Conservation (phyloP, 1,140 invertebrate species). For the Tyrophagus putrescentiae region DNA sequence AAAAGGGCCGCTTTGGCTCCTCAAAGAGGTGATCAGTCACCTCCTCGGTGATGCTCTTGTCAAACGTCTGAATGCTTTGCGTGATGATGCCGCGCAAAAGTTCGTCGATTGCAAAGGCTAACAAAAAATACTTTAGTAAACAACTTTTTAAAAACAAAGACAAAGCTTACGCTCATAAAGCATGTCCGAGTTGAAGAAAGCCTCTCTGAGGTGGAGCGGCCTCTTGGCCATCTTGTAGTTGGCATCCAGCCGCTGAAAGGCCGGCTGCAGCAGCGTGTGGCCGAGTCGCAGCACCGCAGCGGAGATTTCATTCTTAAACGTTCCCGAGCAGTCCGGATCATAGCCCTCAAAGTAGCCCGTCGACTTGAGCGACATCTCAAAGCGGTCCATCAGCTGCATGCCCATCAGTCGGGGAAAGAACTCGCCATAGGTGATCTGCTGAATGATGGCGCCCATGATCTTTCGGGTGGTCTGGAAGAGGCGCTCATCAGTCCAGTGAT, state of each 20-base stretch:
- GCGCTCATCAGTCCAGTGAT: slow-evolving; percentile 59
- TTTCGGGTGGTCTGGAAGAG: slow-evolving; percentile 41
- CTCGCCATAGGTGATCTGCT: slow-evolving; percentile 85
- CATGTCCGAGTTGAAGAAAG: slow-evolving; percentile 87
- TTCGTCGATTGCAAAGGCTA: slow-evolving; percentile 57
- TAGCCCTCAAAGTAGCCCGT: slow-evolving; percentile 76
- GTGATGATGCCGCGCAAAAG: slow-evolving; percentile 68
- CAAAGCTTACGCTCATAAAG: slow-evolving; percentile 42
- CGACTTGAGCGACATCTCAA: slow-evolving; percentile 61
- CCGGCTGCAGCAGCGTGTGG: slow-evolving; percentile 65
- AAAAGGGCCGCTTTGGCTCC: slow-evolving; percentile 61
- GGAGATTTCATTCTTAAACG: slow-evolving; percentile 78
- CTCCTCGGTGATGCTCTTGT: slow-evolving; percentile 83
- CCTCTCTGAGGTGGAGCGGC: slow-evolving; percentile 62
- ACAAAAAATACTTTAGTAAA: too few species aligned
- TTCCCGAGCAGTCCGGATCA: slow-evolving; percentile 74
- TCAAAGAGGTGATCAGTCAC: slow-evolving; percentile 87
- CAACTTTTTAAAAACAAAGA: not conserved
- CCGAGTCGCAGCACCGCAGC: slow-evolving; percentile 60
- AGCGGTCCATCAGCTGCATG: slow-evolving; percentile 70
- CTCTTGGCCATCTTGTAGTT: slow-evolving; percentile 52
- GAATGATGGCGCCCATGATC: slow-evolving; percentile 71
- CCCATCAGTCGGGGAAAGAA: slow-evolving; percentile 86
- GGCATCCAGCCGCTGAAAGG: slow-evolving; percentile 63
- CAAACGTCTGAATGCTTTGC: slow-evolving; percentile 80